Base-by-base conservation (phyloP, 2,888 invertebrate species). In the Netelia virgata region DNA sequence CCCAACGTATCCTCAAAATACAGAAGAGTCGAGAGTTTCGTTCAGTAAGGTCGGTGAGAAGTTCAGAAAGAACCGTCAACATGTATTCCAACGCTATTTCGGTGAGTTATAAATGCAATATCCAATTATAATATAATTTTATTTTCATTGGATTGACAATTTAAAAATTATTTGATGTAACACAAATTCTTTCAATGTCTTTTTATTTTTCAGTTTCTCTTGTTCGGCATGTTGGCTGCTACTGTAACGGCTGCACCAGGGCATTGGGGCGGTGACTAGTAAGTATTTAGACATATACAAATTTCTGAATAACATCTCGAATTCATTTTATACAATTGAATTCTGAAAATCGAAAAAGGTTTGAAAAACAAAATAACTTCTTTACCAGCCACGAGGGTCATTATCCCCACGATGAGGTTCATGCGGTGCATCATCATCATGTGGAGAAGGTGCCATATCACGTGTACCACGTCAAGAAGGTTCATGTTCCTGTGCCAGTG, bases 401-500 rank as follows among this genome's bases (percentile, higher is more conserved):
- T 16, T 16, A 55, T 36, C 55, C 10, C 3, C 41, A 53, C 3
- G 69, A 69, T 36, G 23, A 57, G 23, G 57, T 69, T n/a, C 69
- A 20, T 1, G 28, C 8, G 0, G 41, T 70, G 11, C 70, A 70
- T 23, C 55, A 69, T 69, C 53, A 69, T 55, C 53, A 69, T 16
- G 69, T 69, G n/a, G 55, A 55, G 70, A 70, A 70, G 55, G 16
- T 70, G 53, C 57, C 55, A 1, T 53, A 55, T n/a, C 70, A 28
- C 16, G 55, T 55, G 53, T 16, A 70, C 18, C 57, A 57, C 55
- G 70, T 70, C 5, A 5, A 70, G 36, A 70, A 70, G 55, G 16
- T 70, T 41, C 57, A 36, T 36, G 28, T 57, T 1, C 36, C 55
- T 2, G 70, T 70, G 9, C 57, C 23, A 3, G 23, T 16, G 6